Conservation (phyloP, 2,113 vertebrate species). For the Phyllostomus hastatus region DNA sequence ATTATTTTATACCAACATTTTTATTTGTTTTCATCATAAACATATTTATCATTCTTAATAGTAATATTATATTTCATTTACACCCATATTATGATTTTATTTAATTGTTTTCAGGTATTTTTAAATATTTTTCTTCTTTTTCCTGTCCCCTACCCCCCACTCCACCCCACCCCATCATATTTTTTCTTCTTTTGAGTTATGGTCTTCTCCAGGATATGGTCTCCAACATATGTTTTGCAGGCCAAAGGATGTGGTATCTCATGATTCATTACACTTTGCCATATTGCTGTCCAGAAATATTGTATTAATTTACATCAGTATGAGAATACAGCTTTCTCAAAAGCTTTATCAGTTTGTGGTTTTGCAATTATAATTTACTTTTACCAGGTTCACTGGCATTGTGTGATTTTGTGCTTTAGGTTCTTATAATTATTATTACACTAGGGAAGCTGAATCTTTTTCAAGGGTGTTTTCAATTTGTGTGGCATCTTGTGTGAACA, state of each 20-base stretch:
- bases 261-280: neutral
- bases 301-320: neutral
- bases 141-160: neutral
- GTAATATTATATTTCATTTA: neutral
- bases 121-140: neutral
- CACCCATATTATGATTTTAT: neutral
- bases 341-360: neutral
- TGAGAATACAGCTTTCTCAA: conserved; percentile 5
- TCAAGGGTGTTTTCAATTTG: neutral
- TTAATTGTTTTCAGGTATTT: neutral
- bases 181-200: neutral
- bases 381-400: neutral
- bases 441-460: neutral
- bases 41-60: neutral
- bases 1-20: conserved; percentile 4
- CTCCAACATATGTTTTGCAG: neutral
- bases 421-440: neutral
- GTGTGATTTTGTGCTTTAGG: neutral
- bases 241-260: neutral
- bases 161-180: neutral
- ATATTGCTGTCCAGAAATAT: conserved; percentile 22
- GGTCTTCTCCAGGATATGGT: neutral
- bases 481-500: neutral
- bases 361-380: conserved; percentile 35
- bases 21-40: neutral